These are phyloP conservation scores for Antrozous pallidus DNA, from an alignment of 2,797 vertebrate species.

Conservation along the genomic window DNA sequence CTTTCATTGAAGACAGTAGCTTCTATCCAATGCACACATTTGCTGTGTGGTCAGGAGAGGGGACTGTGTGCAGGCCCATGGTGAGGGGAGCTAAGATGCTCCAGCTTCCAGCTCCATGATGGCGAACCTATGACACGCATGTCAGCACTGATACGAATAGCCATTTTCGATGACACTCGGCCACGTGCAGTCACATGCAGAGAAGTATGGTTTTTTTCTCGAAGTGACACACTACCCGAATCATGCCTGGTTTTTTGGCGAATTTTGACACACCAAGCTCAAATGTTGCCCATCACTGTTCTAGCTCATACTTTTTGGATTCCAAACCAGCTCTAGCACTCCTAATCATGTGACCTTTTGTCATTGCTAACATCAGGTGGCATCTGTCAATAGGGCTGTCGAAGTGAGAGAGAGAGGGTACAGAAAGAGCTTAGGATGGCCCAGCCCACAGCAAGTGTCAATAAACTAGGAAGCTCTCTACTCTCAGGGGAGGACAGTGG, in stretches of 20 bases:
- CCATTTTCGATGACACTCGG: too few species aligned
- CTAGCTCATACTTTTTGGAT: background rate
- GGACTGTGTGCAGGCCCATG: background rate
- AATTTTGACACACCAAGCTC: too few species aligned
- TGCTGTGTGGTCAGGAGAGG: background rate
- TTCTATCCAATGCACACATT: background rate
- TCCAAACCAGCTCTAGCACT: background rate
- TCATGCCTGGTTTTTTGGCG: too few species aligned
- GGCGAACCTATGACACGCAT: too few species aligned
- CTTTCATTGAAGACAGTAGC: background rate
- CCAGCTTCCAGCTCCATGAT: background rate
- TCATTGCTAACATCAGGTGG: background rate
- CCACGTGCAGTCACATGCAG: too few species aligned
- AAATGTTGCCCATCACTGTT: too few species aligned
- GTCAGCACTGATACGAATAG: too few species aligned
- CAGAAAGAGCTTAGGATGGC: background rate
- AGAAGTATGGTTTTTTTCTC: too few species aligned
- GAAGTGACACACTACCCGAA: too few species aligned
- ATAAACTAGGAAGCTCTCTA: background rate
- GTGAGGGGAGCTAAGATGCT: background rate
- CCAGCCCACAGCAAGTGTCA: background rate
- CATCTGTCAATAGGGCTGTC: background rate
- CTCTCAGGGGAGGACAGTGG: background rate
- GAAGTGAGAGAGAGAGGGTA: background rate
- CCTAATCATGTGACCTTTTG: background rate